These are phyloP conservation scores for Chrysomallon squamiferum DNA, from an alignment of 1,140 invertebrate genomes.

Conservation along the genomic window DNA sequence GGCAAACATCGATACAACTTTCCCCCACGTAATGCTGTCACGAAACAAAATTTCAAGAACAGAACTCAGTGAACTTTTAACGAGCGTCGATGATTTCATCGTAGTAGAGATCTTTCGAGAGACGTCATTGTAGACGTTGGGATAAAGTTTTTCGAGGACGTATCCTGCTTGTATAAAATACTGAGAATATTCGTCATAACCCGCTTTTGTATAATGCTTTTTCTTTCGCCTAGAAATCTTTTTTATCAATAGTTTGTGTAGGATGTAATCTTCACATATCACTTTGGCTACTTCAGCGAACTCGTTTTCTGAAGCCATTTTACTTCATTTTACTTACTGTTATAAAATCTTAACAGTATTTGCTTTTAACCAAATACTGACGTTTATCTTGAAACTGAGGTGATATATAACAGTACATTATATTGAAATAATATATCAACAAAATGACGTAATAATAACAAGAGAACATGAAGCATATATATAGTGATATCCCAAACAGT, in stretches of 20 bases:
- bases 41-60: slow-evolving; percentile 14
- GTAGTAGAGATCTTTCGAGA: slow-evolving; percentile 13
- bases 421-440: no score
- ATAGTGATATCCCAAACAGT: no score
- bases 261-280: slow-evolving; percentile 13
- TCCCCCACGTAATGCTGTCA: slow-evolving; percentile 26
- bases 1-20: slow-evolving; percentile 30
- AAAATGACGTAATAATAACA: no score
- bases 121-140: slow-evolving; percentile 16
- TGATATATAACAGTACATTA: no score
- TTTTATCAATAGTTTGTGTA: background rate
- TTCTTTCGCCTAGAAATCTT: slow-evolving; percentile 1
- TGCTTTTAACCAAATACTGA: no score
- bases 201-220: background rate
- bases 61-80: slow-evolving; percentile 9
- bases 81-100: slow-evolving; percentile 13
- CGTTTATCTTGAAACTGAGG: no score
- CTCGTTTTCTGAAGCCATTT: no score
- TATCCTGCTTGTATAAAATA: slow-evolving; percentile 7
- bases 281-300: slow-evolving; percentile 1
- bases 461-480: no score
- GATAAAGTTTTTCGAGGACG: slow-evolving; percentile 16
- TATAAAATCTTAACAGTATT: no score
- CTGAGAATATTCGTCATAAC: background rate
- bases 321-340: no score